phyloP scores from a whole-genome alignment of 2,888 invertebrate species.

The Copidosoma aretas region DNA sequence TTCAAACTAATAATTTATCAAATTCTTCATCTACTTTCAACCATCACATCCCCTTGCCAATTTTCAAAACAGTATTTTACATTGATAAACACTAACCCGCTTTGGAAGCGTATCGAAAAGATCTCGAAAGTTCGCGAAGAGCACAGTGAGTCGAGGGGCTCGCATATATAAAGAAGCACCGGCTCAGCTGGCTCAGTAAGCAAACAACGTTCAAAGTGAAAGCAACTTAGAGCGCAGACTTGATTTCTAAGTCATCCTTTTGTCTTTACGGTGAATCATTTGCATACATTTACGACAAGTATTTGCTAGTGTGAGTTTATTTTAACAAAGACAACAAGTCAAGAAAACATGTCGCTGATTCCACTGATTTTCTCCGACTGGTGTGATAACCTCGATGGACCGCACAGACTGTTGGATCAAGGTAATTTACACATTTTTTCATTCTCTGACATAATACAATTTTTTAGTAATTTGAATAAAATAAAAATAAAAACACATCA shows the following conservation, averaged over 20 bases:
- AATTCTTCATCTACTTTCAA: too few species aligned
- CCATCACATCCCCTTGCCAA: too few species aligned
- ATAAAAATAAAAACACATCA: too few species aligned
- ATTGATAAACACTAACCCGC: too few species aligned
- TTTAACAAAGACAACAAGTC: slow-evolving; percentile 15
- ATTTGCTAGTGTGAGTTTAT: slow-evolving; percentile 3
- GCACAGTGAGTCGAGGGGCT: neutral
- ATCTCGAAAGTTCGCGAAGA: slow-evolving; percentile 36
- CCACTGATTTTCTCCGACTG: slow-evolving; percentile 62
- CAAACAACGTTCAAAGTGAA: slow-evolving; percentile 13
- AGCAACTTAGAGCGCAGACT: neutral
- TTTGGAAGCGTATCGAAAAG: slow-evolving; percentile 7
- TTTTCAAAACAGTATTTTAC: too few species aligned
- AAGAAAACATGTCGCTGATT: slow-evolving; percentile 57
- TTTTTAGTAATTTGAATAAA: too few species aligned
- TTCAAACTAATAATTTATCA: too few species aligned
- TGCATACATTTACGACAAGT: neutral
- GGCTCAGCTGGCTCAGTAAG: slow-evolving; percentile 42
- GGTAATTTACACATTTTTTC: too few species aligned
- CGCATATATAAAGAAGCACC: slow-evolving; percentile 18
- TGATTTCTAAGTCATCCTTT: slow-evolving; percentile 4
- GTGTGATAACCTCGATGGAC: slow-evolving; percentile 65
- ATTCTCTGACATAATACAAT: too few species aligned
- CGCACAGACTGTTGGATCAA: slow-evolving; percentile 79
- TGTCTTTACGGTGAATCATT: neutral